Conservation (phyloP, 2,113 vertebrate genomes). For the Rynchops niger region DNA sequence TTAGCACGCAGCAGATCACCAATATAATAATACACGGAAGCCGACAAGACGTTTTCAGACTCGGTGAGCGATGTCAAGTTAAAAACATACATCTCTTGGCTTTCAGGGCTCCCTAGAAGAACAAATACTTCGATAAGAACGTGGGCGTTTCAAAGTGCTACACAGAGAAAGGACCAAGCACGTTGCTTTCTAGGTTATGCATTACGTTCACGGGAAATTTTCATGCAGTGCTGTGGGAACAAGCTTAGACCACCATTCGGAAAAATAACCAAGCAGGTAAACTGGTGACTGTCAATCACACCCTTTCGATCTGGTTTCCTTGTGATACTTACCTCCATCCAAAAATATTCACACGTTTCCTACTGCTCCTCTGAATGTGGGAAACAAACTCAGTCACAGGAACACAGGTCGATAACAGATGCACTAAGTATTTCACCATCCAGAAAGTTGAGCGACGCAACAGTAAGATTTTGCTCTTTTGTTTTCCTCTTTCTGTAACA, state of each 20-base stretch:
- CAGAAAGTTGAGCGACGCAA: neutral
- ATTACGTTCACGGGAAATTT: neutral
- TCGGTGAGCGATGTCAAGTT: conserved; percentile 92
- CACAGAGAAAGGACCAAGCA: neutral
- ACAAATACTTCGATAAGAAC: neutral
- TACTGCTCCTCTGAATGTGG: neutral
- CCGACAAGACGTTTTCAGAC: conserved; percentile 91
- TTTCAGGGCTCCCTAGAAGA: conserved; percentile 77
- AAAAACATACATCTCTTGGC: conserved; percentile 83
- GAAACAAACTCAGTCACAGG: neutral
- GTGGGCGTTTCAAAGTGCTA: neutral
- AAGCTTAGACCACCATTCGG: neutral
- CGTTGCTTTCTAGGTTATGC: neutral
- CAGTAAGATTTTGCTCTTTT: neutral
- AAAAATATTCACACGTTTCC: neutral
- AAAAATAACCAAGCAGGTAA: neutral
- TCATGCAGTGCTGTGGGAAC: neutral
- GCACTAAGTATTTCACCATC: neutral
- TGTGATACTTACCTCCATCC: neutral
- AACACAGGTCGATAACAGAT: neutral
- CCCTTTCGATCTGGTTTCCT: neutral
- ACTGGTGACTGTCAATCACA: neutral
- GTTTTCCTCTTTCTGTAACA: neutral
- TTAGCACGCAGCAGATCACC: conserved; percentile 77
- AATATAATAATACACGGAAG: conserved; percentile 86